These are phyloP conservation scores for Bambusicola thoracicus DNA, from an alignment of 2,113 vertebrate genomes.

Conservation along the genomic window DNA sequence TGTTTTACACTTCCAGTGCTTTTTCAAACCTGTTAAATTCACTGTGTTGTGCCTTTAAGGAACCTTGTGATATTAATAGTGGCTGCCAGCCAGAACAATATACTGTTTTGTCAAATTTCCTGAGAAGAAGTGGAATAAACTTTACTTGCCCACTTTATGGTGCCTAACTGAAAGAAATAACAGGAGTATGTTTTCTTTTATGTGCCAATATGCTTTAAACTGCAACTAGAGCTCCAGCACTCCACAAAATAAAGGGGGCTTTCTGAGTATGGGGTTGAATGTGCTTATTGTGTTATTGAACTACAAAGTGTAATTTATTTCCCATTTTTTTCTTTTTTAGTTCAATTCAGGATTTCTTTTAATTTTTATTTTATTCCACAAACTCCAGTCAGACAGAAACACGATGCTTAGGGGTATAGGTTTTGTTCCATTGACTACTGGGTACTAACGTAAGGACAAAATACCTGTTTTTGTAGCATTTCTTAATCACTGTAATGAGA, in stretches of 20 bases:
- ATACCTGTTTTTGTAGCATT: background rate
- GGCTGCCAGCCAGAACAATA: conserved; percentile 7
- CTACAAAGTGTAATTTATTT: background rate
- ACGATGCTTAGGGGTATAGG: background rate
- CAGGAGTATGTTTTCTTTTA: background rate
- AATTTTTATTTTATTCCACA: background rate
- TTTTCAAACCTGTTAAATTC: background rate
- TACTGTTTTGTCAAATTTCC: conserved; percentile 7
- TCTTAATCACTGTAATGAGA: background rate
- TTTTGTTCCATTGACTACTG: background rate
- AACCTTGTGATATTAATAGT: background rate
- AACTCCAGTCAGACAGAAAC: background rate
- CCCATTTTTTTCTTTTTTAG: background rate
- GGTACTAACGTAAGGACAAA: background rate
- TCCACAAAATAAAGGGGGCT: background rate
- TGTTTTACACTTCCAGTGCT: background rate
- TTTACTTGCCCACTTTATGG: background rate
- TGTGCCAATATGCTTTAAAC: background rate
- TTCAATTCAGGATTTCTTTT: background rate
- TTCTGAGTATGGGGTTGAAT: background rate
- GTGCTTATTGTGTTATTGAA: background rate
- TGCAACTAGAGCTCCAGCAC: background rate
- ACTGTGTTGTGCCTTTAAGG: conserved; percentile 19
- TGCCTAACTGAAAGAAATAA: background rate
- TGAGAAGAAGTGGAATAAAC: conserved; percentile 8